Conservation (phyloP, 2,113 vertebrate genomes). For the Callorhinus ursinus region DNA sequence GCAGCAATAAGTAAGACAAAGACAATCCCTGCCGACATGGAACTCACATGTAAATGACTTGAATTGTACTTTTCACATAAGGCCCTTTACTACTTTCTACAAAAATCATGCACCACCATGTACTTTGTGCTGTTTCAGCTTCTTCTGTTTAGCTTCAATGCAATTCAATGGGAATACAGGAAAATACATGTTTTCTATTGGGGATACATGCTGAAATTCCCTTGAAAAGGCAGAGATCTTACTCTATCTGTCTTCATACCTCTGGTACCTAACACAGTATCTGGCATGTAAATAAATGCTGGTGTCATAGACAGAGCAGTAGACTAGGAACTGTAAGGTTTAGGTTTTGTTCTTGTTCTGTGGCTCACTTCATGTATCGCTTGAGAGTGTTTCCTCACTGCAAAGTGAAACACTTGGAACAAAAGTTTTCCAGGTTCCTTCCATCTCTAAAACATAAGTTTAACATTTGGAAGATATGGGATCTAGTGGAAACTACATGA, state of each 20-base stretch:
- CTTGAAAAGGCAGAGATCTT: background rate
- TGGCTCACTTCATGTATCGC: background rate
- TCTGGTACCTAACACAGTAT: background rate
- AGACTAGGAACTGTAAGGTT: background rate
- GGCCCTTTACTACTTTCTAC: background rate
- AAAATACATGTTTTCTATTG: background rate
- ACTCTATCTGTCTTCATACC: background rate
- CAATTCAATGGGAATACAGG: background rate
- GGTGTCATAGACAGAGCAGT: background rate
- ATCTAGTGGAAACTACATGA: background rate
- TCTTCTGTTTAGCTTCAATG: background rate
- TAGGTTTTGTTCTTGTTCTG: background rate
- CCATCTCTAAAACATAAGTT: background rate
- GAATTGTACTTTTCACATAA: background rate
- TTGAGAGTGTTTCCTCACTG: background rate
- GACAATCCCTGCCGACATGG: background rate
- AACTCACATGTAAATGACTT: background rate
- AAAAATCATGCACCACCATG: background rate
- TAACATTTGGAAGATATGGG: background rate
- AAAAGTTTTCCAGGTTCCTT: background rate
- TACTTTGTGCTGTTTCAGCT: background rate
- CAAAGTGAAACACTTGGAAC: background rate
- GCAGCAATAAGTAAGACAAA: background rate
- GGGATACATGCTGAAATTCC: background rate
- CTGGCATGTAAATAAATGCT: background rate